A percentile compares a stretch with the other conserved stretches of the same genome.
Conservation (phyloP, 2,113 vertebrate genomes). For the Epinephelus lanceolatus region DNA sequence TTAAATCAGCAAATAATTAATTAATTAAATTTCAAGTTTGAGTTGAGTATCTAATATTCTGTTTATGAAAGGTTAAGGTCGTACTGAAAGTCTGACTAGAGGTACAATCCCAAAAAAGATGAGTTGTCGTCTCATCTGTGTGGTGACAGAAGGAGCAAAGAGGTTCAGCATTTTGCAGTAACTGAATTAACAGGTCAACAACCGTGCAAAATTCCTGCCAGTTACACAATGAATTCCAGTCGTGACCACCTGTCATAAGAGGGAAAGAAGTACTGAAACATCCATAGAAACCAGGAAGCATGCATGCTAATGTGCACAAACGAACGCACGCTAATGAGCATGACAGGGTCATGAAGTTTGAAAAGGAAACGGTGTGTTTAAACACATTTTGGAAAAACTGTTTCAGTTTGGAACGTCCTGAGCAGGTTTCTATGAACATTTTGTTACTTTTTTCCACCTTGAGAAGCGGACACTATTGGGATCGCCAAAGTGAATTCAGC, state of each 20-base stretch:
- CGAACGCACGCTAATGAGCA: neutral
- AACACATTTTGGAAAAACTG: neutral
- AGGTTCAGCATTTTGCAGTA: too few species aligned
- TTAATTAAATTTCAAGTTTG: too few species aligned
- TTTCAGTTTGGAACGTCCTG: neutral
- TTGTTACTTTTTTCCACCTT: constrained; percentile 9
- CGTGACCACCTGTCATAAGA: neutral
- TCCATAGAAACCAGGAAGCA: neutral
- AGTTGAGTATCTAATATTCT: too few species aligned
- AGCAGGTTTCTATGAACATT: constrained; percentile 5
- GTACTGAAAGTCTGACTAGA: too few species aligned
- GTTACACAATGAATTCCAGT: neutral
- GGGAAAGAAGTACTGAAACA: neutral
- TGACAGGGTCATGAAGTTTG: neutral
- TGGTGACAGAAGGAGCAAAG: too few species aligned
- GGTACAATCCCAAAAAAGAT: too few species aligned
- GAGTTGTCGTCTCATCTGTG: too few species aligned
- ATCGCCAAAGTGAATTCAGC: neutral
- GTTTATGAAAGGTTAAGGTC: too few species aligned
- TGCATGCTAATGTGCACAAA: neutral
- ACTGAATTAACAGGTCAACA: too few species aligned
- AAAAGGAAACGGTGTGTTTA: neutral
- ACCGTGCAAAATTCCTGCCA: neutral
- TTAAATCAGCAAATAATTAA: too few species aligned
- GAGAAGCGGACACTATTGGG: neutral